Base-by-base conservation (phyloP, 2,888 invertebrate species). In the Vannuccia rotundouncinata region DNA sequence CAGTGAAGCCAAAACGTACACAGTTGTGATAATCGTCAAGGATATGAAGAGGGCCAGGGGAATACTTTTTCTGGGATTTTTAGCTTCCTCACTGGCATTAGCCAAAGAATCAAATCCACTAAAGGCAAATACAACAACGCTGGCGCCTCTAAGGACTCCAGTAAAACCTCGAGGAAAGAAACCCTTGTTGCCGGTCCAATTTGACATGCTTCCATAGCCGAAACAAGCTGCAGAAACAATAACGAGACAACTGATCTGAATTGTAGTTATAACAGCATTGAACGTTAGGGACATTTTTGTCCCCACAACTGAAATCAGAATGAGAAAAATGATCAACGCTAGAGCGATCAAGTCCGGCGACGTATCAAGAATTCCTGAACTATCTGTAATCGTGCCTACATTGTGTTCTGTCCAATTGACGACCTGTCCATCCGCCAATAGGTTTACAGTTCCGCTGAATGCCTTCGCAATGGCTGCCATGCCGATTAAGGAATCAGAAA, bases 381-480 rank as follows among this genome's bases (percentile, higher is more conserved):
- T 78, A 25, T 79, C 28, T 29, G 1, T 1, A 1, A 30, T 22
- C 22, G 27, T 13, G 0, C 30, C 28, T 1, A 79, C 74, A 75
- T 79, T 13, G 0, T 13, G 1, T 2, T 60, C 22, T 45, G 81
- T 60, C 30, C 77, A 81, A 59, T 81, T 81, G 25, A 10, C 29
- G n/a, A 81, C 27, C 1, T 59, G 77, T 31, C 78, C 13, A 66
- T 60, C 28, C 13, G 77, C 27, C 45, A 81, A 78, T 1, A 66
- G 10, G 30, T 81, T 30, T 1, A 81, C 73, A 28, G 81, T 81
- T 25, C 81, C 80, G 73, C 74, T 74, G 30, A 81, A 81, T 0
- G 82, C 81, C 31, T 81, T 81, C 1, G 81, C 25, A 22, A 81
- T 59, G 17, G 82, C 29, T n/a, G 81, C 81, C n/a, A 81, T 59